phyloP scores from a whole-genome alignment of 2,888 invertebrate species.

The Rhagonycha fulva region DNA sequence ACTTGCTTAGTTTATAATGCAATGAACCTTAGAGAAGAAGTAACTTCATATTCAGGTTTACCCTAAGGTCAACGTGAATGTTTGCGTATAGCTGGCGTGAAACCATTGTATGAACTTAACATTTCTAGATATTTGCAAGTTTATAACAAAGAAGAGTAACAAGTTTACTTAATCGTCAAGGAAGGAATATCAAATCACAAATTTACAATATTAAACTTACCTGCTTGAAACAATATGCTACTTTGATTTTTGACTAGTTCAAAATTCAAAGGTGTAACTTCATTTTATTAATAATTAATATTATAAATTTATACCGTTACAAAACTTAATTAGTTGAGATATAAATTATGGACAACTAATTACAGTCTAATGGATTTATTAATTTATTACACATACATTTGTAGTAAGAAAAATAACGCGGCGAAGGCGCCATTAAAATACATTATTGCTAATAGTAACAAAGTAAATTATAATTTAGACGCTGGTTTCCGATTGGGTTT shows the following conservation, averaged over 20 bases:
- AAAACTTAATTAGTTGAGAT: neutral
- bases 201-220: neutral
- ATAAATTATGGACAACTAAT: neutral
- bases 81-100: constrained; percentile 7
- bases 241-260: neutral
- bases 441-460: neutral
- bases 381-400: neutral
- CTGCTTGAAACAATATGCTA: neutral
- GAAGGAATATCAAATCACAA: neutral
- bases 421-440: too few species aligned
- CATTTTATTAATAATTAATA: neutral
- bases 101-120: neutral
- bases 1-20: constrained; percentile 4
- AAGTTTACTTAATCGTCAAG: neutral
- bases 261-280: neutral
- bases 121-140: neutral
- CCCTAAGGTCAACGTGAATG: constrained; percentile 14
- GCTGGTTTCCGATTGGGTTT: too few species aligned
- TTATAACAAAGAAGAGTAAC: neutral
- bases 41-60: constrained; percentile 12
- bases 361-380: neutral
- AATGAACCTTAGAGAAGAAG: constrained; percentile 10
- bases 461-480: neutral
- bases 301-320: neutral
- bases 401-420: neutral